phyloP scores from a whole-genome alignment of 2,888 invertebrate species.

The Hydropsyche betteni region DNA sequence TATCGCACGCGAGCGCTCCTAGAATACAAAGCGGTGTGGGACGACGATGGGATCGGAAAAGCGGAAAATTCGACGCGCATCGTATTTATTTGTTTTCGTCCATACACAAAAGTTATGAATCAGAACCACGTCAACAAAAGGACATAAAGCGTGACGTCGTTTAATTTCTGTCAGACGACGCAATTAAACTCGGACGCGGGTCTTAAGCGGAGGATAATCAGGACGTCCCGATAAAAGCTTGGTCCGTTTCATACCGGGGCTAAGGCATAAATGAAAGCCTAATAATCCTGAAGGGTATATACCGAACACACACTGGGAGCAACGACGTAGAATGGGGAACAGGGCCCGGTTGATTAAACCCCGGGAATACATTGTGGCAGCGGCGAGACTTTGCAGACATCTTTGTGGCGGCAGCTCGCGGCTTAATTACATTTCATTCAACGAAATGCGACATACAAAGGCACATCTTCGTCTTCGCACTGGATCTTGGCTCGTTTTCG shows the following conservation, averaged over 20 bases:
- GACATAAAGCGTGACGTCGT: background rate
- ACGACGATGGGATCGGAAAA: constrained; percentile 21
- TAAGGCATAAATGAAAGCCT: constrained; percentile 37
- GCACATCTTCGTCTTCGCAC: background rate
- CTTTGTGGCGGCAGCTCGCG: constrained; percentile 29
- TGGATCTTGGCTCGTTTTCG: background rate
- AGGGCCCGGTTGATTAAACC: constrained; percentile 42
- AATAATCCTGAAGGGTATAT: constrained; percentile 32
- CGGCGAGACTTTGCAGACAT: constrained; percentile 38
- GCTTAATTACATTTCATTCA: constrained; percentile 40
- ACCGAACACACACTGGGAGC: background rate
- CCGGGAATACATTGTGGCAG: constrained; percentile 32
- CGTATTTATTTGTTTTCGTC: no score
- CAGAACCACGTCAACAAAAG: no score
- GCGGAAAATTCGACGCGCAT: constrained; percentile 5
- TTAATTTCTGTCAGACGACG: background rate
- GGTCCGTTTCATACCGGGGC: background rate
- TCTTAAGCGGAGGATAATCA: constrained; percentile 15
- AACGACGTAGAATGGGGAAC: background rate
- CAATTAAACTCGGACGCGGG: constrained; percentile 5
- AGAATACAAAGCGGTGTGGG: constrained; percentile 25
- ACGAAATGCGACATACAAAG: constrained; percentile 11
- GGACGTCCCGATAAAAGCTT: constrained; percentile 33
- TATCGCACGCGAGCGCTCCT: background rate
- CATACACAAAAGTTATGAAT: no score